phyloP scores from a whole-genome alignment of 2,797 vertebrate genomes.

The Lycodopsis pacificus region DNA sequence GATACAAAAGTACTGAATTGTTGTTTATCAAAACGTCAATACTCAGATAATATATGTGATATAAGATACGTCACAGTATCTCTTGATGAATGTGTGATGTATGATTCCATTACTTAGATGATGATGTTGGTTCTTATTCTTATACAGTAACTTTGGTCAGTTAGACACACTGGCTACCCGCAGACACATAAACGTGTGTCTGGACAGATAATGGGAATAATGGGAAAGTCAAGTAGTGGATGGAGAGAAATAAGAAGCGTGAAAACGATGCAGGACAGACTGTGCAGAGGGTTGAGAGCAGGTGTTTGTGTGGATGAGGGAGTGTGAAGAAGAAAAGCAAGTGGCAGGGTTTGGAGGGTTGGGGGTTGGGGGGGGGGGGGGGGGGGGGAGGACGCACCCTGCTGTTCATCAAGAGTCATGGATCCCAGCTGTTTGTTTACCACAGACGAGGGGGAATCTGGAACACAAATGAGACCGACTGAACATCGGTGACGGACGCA shows the following conservation, averaged over 20 bases:
- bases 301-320: constrained; percentile 14
- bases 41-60: not conserved
- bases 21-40: not conserved
- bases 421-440: constrained; percentile 99
- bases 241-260: constrained; percentile 29
- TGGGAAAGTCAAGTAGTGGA: constrained; percentile 19
- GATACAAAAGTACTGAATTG: not conserved
- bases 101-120: not conserved
- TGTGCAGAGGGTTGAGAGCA: constrained; percentile 10
- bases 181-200: not conserved
- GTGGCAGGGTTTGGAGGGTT: constrained; percentile 18
- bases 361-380: constrained; percentile 42
- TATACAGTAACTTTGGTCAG: constrained; percentile 4
- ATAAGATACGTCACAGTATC: not conserved
- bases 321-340: constrained; percentile 24
- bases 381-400: constrained; percentile 90
- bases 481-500: constrained; percentile 76
- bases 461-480: constrained; percentile 95
- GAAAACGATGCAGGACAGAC: constrained; percentile 19
- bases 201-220: constrained; percentile 17
- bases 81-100: too few relatives aligned
- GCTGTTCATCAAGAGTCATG: constrained; percentile 98
- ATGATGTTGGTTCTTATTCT: not conserved
- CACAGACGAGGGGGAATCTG: constrained; percentile 98
- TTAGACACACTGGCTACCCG: constrained; percentile 6